Conservation (phyloP, 2,797 vertebrate genomes). For the Hipposideros larvatus region DNA sequence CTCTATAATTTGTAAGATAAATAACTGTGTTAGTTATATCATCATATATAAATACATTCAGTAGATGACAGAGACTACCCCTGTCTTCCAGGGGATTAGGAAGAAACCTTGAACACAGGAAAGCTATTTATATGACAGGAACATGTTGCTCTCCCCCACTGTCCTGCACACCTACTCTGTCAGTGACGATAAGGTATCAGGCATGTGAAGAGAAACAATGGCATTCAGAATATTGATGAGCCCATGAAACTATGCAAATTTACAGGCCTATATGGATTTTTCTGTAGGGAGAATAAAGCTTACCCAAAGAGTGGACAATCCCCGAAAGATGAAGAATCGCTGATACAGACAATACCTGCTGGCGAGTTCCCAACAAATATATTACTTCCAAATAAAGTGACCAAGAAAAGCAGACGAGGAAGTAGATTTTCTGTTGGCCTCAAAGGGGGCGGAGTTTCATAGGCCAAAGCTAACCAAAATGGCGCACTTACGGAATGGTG, state of each 20-base stretch:
- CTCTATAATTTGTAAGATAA: slow-evolving; percentile 4
- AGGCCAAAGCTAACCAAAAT: not conserved
- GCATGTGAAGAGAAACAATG: not conserved
- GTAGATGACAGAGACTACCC: not conserved
- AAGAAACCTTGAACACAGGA: not conserved
- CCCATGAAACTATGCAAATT: not conserved
- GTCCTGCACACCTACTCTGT: not conserved
- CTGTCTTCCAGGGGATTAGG: not conserved
- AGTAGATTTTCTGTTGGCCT: not conserved
- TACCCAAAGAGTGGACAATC: not conserved
- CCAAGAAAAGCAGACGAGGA: not conserved
- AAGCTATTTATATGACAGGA: not conserved
- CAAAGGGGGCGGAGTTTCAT: not conserved
- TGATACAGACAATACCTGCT: not conserved
- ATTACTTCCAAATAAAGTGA: slow-evolving; percentile 7
- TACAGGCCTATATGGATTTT: not conserved
- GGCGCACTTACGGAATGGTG: fast-evolving
- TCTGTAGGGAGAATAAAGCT: not conserved
- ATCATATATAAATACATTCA: not conserved
- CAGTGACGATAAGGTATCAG: not conserved
- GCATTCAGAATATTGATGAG: not conserved
- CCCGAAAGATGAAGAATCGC: not conserved
- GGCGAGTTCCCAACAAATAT: not conserved
- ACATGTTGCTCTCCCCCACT: not conserved
- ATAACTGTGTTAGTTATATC: not conserved